phyloP scores from a whole-genome alignment of 2,113 vertebrate species.

The Bambusicola thoracicus region DNA sequence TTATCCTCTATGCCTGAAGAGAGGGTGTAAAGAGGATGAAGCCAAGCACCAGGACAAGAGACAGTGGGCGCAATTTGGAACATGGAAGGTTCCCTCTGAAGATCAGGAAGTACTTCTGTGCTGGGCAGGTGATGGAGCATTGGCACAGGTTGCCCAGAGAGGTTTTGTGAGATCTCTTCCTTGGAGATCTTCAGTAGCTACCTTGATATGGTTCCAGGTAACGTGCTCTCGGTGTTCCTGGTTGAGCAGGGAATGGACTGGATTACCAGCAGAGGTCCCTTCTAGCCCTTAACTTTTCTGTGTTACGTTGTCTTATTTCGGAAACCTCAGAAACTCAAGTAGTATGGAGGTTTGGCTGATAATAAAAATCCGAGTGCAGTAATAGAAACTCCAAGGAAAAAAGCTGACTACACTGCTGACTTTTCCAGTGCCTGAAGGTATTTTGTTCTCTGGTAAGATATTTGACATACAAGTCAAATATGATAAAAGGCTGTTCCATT shows the following conservation, averaged over 20 bases:
- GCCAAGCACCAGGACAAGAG: neutral
- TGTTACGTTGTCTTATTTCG: neutral
- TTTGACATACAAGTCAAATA: neutral
- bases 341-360: neutral
- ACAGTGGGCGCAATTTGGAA: too few species aligned
- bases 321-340: too few species aligned
- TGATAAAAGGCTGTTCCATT: neutral
- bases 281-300: neutral
- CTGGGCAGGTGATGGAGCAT: neutral
- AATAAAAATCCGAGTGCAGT: neutral
- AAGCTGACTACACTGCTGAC: neutral
- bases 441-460: neutral
- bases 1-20: neutral
- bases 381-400: neutral
- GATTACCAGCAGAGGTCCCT: neutral
- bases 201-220: neutral
- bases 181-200: neutral
- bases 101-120: neutral
- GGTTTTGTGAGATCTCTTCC: neutral
- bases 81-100: neutral
- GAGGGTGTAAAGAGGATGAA: neutral
- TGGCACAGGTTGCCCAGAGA: neutral
- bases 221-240: neutral
- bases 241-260: neutral
- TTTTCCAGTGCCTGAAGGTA: neutral